These are phyloP conservation scores for Ptiloglossa arizonensis DNA, from an alignment of 1,140 invertebrate species.

Conservation along the genomic window DNA sequence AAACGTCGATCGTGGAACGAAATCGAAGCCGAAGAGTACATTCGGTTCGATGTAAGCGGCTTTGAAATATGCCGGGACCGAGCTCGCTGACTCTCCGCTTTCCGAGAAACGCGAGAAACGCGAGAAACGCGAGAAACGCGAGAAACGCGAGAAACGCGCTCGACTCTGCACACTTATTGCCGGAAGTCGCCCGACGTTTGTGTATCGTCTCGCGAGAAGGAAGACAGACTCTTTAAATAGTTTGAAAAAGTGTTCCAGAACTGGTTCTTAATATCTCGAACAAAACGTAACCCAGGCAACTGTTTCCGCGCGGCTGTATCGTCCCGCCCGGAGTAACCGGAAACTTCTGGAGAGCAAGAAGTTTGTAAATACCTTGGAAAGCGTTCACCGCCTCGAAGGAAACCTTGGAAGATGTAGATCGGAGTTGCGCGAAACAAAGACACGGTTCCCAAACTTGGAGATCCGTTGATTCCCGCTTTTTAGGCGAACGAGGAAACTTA, in stretches of 20 bases:
- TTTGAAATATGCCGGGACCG: background rate
- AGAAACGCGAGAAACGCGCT: too few species aligned
- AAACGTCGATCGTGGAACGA: too few species aligned
- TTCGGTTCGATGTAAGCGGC: background rate
- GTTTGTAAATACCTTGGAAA: slow-evolving; percentile 26
- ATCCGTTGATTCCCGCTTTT: too few species aligned
- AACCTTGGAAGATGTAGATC: background rate
- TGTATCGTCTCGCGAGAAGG: background rate
- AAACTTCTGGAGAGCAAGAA: background rate
- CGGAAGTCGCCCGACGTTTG: background rate
- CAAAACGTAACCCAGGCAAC: background rate
- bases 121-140: too few species aligned
- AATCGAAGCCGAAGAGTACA: too few species aligned
- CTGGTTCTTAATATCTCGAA: slow-evolving; percentile 18
- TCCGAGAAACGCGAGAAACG: too few species aligned
- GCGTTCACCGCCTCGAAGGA: background rate
- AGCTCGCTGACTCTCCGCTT: background rate
- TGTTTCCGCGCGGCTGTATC: background rate
- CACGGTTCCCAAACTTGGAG: too few species aligned
- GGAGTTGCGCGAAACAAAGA: background rate
- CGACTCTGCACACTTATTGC: background rate
- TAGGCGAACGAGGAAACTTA: too few species aligned
- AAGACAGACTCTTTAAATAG: slow-evolving; percentile 20
- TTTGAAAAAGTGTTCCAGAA: background rate
- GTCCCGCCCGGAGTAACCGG: background rate